Evolutionary conservation across 2,113 vertebrate genomes (phyloP).

Genomic region (Crotophaga sulcirostris): DNA sequence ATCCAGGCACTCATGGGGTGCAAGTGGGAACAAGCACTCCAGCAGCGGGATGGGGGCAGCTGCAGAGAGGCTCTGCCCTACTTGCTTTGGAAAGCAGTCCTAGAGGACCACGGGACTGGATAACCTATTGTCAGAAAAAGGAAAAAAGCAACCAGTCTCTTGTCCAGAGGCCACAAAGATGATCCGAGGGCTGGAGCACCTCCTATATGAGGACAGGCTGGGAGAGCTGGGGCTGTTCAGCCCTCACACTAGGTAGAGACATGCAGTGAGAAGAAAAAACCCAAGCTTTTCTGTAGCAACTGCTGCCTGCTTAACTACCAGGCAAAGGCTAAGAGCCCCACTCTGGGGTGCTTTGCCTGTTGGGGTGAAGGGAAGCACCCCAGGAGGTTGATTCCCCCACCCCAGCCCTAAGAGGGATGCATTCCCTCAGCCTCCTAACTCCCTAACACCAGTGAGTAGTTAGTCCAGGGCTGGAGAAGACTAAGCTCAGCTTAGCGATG

Average conservation of each 20-base stretch:
- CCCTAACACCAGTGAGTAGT: rapidly evolving
- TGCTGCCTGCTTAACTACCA: too few species aligned
- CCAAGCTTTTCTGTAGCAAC: too few species aligned
- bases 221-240: too few species aligned
- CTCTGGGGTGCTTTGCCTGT: background rate
- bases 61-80: background rate
- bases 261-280: background rate
- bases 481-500: background rate
- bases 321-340: too few species aligned
- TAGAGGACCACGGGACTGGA: too few species aligned
- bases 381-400: too few species aligned
- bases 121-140: too few species aligned
- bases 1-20: rapidly evolving
- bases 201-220: too few species aligned
- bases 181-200: too few species aligned
- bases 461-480: background rate
- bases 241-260: too few species aligned
- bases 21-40: background rate
- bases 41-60: background rate
- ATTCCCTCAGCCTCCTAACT: background rate
- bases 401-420: background rate
- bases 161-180: too few species aligned
- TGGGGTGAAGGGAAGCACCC: background rate
- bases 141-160: too few species aligned
- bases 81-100: background rate